phyloP scores from a whole-genome alignment of 2,888 invertebrate genomes.

The Vanessa cardui region DNA sequence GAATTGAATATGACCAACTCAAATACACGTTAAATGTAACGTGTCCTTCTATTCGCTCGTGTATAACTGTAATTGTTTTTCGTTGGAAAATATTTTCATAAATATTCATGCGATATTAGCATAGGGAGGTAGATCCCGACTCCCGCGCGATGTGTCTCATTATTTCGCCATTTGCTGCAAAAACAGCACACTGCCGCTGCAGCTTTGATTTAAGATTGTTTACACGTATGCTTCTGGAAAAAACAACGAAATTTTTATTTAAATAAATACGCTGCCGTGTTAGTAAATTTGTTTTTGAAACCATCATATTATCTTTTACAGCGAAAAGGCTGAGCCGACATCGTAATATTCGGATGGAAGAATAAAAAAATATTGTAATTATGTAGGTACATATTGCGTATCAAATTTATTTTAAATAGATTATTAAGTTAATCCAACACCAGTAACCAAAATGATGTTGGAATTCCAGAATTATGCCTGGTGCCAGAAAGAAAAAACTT shows the following conservation, averaged over 20 bases:
- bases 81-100: conserved; percentile 70
- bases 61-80: conserved; percentile 51
- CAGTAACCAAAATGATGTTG: too few species aligned
- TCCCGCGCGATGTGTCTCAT: conserved; percentile 63
- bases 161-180: conserved; percentile 78
- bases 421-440: too few species aligned
- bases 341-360: background rate
- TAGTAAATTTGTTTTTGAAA: conserved; percentile 10
- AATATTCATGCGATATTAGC: conserved; percentile 80
- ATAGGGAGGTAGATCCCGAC: conserved; percentile 62
- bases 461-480: too few species aligned
- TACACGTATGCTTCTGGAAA: conserved; percentile 32
- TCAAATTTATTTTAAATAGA: background rate
- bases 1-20: background rate
- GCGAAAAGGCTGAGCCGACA: background rate
- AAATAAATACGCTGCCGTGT: conserved; percentile 10
- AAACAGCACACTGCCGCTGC: conserved; percentile 49
- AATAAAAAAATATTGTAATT: background rate
- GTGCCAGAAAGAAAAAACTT: too few species aligned
- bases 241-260: conserved; percentile 16
- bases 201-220: conserved; percentile 40
- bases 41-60: conserved; percentile 28
- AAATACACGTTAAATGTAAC: conserved; percentile 17
- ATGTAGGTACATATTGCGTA: background rate
- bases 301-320: conserved; percentile 9